Base-by-base conservation (phyloP, 2,113 vertebrate species). In the Brachypteracias leptosomus region DNA sequence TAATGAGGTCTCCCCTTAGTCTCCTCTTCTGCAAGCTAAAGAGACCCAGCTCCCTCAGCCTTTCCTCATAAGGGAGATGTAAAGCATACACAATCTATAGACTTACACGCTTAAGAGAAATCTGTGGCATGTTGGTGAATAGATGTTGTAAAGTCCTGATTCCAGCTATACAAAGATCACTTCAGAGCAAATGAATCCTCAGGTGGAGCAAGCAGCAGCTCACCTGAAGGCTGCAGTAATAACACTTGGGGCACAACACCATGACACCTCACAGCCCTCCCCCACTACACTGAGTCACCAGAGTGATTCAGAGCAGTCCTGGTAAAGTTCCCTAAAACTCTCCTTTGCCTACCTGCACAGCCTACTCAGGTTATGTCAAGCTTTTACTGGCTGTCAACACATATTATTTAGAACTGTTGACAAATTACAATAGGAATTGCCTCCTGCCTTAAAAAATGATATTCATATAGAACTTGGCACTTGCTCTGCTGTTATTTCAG, bases 351-450 rank as follows among this genome's bases (percentile, higher is more conserved):
- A 90, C 78, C 81, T 93, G 85, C 67, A 63, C 63, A 91, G 46
- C 58, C 47, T 78, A 21, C 52, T 82, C 65, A 68, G n/a, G 31
- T 85, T 91, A 66, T 73, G 70, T 71, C 74, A 95, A 87, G 80
- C 11, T 82, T 82, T 21, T 78, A 13, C 28, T 61, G 44, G 5
- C 77, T 95, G 73, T 96, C 93, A 95, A 72, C 93, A 85, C 87
- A 70, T 94, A 63, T 79, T 95, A 96, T 95, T 96, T 89, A 49
- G 66, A 95, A 72, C 73, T 95, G 93, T 95, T 96, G 95, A 97
- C 70, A 93, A 89, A 78, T 92, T 36, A 76, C 47, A 85, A 70
- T n/a, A 81, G n/a, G 33, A 93, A 93, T 76, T 92, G 42, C 82
- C 44, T 95, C 47, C 46, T 77, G 24, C n/a, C 40, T 80, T 18